These are phyloP conservation scores for Drosophila austrosaltans DNA, from an alignment of 2,888 invertebrate genomes.

Conservation along the genomic window DNA sequence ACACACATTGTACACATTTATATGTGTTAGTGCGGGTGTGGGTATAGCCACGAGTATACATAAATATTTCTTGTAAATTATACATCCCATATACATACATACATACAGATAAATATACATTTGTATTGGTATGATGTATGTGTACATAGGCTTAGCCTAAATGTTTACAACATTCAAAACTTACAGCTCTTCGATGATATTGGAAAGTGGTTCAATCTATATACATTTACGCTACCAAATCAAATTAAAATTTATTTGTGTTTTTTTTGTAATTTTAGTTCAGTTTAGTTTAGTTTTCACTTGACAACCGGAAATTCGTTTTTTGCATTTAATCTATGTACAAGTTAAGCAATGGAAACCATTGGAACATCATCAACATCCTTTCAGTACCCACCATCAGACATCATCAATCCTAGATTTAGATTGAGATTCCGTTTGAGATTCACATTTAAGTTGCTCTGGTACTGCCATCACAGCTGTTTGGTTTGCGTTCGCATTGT, in stretches of 20 bases:
- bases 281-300: conserved; percentile 23
- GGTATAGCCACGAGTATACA: conserved; percentile 8
- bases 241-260: conserved; percentile 33
- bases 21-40: neutral
- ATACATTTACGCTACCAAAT: conserved; percentile 20
- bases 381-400: conserved; percentile 8
- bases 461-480: conserved; percentile 55
- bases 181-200: conserved; percentile 64
- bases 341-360: conserved; percentile 26
- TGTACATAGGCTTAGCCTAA: conserved; percentile 36
- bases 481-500: conserved; percentile 22
- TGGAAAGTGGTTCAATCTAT: conserved; percentile 31
- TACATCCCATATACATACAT: conserved; percentile 12
- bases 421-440: neutral
- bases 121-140: conserved; percentile 24
- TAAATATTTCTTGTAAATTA: conserved; percentile 4
- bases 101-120: neutral
- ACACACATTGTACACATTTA: neutral
- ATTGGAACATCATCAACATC: conserved; percentile 10
- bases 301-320: conserved; percentile 55
- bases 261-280: conserved; percentile 1
- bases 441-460: conserved; percentile 14
- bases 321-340: conserved; percentile 24
- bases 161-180: conserved; percentile 62
- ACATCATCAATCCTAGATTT: conserved; percentile 3